These are phyloP conservation scores for Apis mellifera DNA, from an alignment of 1,140 invertebrate species.

Conservation along the genomic window DNA sequence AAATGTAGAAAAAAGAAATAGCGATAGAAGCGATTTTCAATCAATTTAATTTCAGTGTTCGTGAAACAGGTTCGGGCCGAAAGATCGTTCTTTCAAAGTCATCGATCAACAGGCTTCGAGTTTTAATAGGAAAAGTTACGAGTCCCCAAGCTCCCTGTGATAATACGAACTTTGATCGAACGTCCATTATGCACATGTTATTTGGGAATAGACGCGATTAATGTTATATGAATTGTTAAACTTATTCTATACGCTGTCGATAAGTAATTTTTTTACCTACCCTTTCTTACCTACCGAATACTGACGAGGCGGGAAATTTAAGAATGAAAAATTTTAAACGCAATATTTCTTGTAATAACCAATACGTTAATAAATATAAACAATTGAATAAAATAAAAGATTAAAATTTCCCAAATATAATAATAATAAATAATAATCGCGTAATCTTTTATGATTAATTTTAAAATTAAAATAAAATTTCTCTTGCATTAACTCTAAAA, in stretches of 20 bases:
- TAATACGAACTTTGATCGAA: not conserved
- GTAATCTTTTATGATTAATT: not conserved
- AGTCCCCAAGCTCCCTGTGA: not conserved
- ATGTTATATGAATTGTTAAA: too few relatives aligned
- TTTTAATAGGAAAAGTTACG: slow-evolving; percentile 16
- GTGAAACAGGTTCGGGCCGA: not conserved
- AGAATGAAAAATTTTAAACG: too few relatives aligned
- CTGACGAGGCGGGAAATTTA: too few relatives aligned
- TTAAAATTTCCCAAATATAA: too few relatives aligned
- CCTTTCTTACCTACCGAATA: too few relatives aligned
- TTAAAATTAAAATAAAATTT: too few relatives aligned
- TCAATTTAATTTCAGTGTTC: slow-evolving; percentile 3
- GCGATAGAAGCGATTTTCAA: not conserved
- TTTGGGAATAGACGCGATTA: not conserved
- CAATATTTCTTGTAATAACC: too few relatives aligned
- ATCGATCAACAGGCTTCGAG: slow-evolving; percentile 3
- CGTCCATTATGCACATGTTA: not conserved
- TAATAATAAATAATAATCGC: not conserved
- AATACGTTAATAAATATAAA: too few relatives aligned
- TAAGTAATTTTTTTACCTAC: too few relatives aligned
- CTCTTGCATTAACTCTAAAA: not conserved
- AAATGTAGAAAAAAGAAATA: not conserved
- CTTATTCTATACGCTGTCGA: too few relatives aligned
- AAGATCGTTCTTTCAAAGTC: not conserved
- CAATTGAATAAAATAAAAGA: too few relatives aligned